Base-by-base conservation (phyloP, 2,888 invertebrate species). In the Hyles lineata region DNA sequence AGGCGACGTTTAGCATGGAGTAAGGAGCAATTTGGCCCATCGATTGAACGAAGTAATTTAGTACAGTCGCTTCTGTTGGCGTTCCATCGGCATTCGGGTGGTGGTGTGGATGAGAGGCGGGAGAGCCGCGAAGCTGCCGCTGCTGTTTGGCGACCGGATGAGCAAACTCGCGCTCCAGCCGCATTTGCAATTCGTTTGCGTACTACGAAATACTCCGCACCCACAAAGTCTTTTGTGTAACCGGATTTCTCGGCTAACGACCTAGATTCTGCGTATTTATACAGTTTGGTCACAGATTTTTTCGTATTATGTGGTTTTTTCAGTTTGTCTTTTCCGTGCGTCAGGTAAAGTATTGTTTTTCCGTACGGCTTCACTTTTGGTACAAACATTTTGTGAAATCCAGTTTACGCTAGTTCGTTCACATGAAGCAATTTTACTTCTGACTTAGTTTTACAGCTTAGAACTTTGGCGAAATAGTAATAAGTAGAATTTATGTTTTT, bases 161-260 rank as follows among this genome's bases (percentile, higher is more conserved):
- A 89, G 85, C 86, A 89, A 90, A 90, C 90, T 86, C 84, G 82
- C 84, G 83, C 82, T 83, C 80, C 80, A 79, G 84, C 87, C 84
- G 87, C 88, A 89, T 90, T 90, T 89, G 89, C 89, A 87, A 88
- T 89, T 90, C 90, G 90, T 89, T 90, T 90, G 87, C 83, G 82
- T 89, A 88, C 89, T 89, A 85, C 90, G 85, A 89, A 90, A 89
- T 89, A 87, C 87, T 89, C 88, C 82, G 85, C 87, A 85, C 85
- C 85, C 85, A 87, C 88, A 85, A 85, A 90, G 86, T 88, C 89
- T 90, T 90, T 90, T 89, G 90, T 89, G 89, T 89, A 87, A 90
- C 88, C 84, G 86, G 88, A 90, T 92, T 91, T 90, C 86, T 86
- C 87, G 86, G 89, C 87, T 91, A 90, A 92, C 90, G 92, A 91